phyloP scores from a whole-genome alignment of 2,113 vertebrate species.

The Hoplias malabaricus region DNA sequence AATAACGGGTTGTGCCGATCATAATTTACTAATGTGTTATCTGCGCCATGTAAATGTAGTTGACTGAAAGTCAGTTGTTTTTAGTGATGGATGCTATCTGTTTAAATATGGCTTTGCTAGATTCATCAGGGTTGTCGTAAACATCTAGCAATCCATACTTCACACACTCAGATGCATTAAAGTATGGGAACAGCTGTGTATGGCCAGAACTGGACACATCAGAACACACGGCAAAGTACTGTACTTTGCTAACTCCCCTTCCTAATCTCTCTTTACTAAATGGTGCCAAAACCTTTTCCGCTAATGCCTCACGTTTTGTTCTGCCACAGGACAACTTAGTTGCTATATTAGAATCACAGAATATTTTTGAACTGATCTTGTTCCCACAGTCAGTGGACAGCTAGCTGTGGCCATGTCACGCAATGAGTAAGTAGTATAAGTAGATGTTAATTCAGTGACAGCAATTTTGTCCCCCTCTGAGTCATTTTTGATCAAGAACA shows the following conservation, averaged over 20 bases:
- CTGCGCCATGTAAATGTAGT: too few species aligned
- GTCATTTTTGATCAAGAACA: neutral
- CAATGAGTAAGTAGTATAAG: too few species aligned
- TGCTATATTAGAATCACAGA: slow-evolving; percentile 19
- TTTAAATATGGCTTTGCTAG: neutral
- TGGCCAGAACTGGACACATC: neutral
- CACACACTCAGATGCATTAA: neutral
- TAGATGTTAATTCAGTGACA: neutral
- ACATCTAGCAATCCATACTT: slow-evolving; percentile 6
- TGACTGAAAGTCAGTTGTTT: too few species aligned
- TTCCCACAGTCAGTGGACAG: slow-evolving; percentile 23
- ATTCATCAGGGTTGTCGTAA: neutral
- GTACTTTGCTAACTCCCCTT: too few species aligned
- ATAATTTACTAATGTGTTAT: neutral
- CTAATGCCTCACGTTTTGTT: slow-evolving; percentile 6
- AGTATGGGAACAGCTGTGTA: neutral
- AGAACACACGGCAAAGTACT: slow-evolving; percentile 2
- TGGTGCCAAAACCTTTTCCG: slow-evolving; percentile 32
- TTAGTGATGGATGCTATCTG: neutral
- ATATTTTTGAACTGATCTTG: slow-evolving; percentile 33
- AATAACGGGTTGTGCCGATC: neutral
- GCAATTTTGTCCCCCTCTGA: neutral
- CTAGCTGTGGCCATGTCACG: slow-evolving; percentile 30
- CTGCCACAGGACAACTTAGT: slow-evolving; percentile 32
- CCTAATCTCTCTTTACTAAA: neutral